Evolutionary conservation across 2,888 invertebrate species (phyloP).

Genomic region (Pinctada fucata): DNA sequence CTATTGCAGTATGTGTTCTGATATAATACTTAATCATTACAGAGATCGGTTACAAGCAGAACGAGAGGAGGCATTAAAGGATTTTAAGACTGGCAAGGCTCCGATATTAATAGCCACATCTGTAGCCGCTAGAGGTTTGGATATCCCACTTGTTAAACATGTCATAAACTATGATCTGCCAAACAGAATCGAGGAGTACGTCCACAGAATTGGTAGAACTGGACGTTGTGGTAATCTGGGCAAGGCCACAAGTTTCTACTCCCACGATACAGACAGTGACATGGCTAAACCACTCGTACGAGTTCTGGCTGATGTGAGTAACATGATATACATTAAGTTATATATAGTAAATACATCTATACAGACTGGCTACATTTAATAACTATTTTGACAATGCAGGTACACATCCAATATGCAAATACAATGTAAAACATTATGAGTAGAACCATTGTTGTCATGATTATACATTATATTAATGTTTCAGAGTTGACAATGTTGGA

Average conservation of each 20-base stretch:
- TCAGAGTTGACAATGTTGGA: too few species aligned
- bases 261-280: slow-evolving; percentile 80
- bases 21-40: slow-evolving; percentile 31
- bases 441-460: too few species aligned
- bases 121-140: slow-evolving; percentile 94
- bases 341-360: too few species aligned
- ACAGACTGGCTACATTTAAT: too few species aligned
- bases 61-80: slow-evolving; percentile 85
- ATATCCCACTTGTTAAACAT: slow-evolving; percentile 94
- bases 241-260: slow-evolving; percentile 73
- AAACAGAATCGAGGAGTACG: slow-evolving; percentile 98
- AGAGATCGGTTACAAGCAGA: slow-evolving; percentile 84
- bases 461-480: too few species aligned
- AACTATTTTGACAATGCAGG: too few species aligned
- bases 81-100: slow-evolving; percentile 88
- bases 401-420: too few species aligned
- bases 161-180: slow-evolving; percentile 99
- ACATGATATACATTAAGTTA: too few species aligned
- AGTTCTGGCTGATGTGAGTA: slow-evolving; percentile 82
- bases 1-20: too few species aligned
- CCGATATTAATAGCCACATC: slow-evolving; percentile 94
- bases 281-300: slow-evolving; percentile 81
- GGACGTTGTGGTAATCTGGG: slow-evolving; percentile 99
- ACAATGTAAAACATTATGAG: too few species aligned
- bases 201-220: slow-evolving; percentile 97